Base-by-base conservation (phyloP, 2,797 vertebrate species). In the Dryobates pubescens region DNA sequence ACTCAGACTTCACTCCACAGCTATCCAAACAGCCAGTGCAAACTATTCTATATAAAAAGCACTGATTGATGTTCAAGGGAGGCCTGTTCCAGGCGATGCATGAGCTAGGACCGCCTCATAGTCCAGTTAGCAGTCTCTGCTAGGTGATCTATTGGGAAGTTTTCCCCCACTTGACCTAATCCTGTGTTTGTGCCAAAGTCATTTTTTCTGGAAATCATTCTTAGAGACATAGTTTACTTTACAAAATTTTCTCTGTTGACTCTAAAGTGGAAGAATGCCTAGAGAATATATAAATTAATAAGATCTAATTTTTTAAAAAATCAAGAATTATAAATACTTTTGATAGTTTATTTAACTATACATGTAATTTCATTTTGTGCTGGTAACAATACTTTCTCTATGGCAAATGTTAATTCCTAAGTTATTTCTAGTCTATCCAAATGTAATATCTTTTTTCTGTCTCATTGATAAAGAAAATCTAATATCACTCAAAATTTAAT, bases 1-100 rank as follows among this genome's bases (percentile, higher is more conserved):
- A 89, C 89, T 96, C 89, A 94, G 14, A 76, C 86, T 92, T 93
- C 91, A 91, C 82, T 94, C 61, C 34, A 41, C 92, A 96, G 91
- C 86, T 96, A 95, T 96, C 72, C 82, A 96, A 95, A 96, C 92
- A 96, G 72, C 80, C 75, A 81, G 83, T 83, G 62, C 56, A 90
- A 89, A 69, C 69, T 89, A 77, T 82, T 91, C 89, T 88, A 24
- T 87, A 74, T 65, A 89, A 94, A 93, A 96, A 87, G 29, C 73
- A 89, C 26, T 95, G 94, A 96, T 70, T 96, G 76, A 96, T 96
- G 88, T 70, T 91, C 91, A 53, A 47, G 56, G 53, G 89, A 84
- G 32, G 72, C 71, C 79, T 17, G 1, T 29, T 89, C 65, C 75
- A 68, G 34, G 81, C 3, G 0, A 86, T 91, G 53, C 26, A 4